Evolutionary conservation across 2,888 invertebrate species (phyloP).

Genomic region (Caradrina clavipalpis): DNA sequence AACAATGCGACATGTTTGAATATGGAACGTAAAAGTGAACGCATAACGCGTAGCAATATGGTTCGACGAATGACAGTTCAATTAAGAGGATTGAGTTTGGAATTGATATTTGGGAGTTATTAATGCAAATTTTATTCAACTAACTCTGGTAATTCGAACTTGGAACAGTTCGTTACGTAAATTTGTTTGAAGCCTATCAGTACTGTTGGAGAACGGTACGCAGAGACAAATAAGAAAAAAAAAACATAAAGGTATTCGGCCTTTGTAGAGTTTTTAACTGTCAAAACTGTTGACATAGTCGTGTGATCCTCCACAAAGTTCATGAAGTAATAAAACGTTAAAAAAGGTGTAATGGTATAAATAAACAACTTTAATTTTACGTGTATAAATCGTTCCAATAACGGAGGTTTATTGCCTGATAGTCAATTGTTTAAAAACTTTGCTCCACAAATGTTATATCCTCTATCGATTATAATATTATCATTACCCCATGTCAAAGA

Average conservation of each 20-base stretch:
- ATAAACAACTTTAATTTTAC: background rate
- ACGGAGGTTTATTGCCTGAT: background rate
- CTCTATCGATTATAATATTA: too few relatives aligned
- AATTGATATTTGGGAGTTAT: slow-evolving; percentile 17
- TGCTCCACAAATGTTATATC: too few relatives aligned
- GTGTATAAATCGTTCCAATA: background rate
- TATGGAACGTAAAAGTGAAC: background rate
- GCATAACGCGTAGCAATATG: background rate
- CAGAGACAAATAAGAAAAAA: background rate
- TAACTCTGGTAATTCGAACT: slow-evolving; percentile 20
- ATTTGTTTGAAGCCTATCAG: slow-evolving; percentile 23
- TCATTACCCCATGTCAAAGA: too few relatives aligned
- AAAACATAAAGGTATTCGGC: background rate
- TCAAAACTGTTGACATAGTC: background rate
- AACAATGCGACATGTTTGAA: background rate
- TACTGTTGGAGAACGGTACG: background rate
- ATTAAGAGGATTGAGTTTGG: slow-evolving; percentile 35
- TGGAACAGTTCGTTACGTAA: slow-evolving; percentile 22
- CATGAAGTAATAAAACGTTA: background rate
- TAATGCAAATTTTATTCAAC: slow-evolving; percentile 35
- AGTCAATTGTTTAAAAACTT: too few relatives aligned
- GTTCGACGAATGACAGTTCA: slow-evolving; percentile 18
- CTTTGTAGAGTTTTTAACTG: background rate
- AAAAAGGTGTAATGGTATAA: background rate
- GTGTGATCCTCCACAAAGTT: too few relatives aligned